Base-by-base conservation (phyloP, 2,888 invertebrate genomes). In the Ethmia dodecea region DNA sequence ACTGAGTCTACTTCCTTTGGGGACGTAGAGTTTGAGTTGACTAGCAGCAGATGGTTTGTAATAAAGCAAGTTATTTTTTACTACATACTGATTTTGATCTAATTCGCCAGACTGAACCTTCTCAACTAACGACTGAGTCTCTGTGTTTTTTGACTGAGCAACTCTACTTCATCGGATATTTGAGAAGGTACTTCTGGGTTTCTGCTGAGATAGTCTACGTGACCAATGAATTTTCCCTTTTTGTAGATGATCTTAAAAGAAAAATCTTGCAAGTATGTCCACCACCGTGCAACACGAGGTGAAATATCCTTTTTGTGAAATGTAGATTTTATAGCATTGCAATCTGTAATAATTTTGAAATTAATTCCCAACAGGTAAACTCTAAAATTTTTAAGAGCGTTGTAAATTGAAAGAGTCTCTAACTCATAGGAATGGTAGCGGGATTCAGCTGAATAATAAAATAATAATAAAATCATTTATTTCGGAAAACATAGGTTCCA, bases 361-460 rank as follows among this genome's bases (percentile, higher is more conserved):
- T 33, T 13, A 6, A 47, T 45, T 0, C 68, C 68, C 5, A 60
- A 39, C 0, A 75, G 16, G 27, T 70, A 75, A 0, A 55, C 48
- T 16, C 69, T 38, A 41, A 75, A 70, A 32, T 62, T 44, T 39
- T 47, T 48, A 2, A 51, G 3, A 52, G 62, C 15, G 60, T 54
- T 50, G 14, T 28, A 42, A 3, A 53, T 40, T 0, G 74, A 72
- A 5, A 76, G 40, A 0, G 55, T 57, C 39, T 71, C 77, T 10
- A 70, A 33, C 14, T 81, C 75, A 14, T 67, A 59, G 0, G 52
- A 51, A 12, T 31, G 12, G 9, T 57, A 57, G 6, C 55, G 47
- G 0, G 52, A 38, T 35, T 56, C 58, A 0, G 41, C 22, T 0
- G 42, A 40, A 3, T 43, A 15, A 5, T n/a, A n/a, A n/a, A n/a